Evolutionary conservation across 2,113 vertebrate genomes (phyloP).

Genomic region (Barbus barbus): DNA sequence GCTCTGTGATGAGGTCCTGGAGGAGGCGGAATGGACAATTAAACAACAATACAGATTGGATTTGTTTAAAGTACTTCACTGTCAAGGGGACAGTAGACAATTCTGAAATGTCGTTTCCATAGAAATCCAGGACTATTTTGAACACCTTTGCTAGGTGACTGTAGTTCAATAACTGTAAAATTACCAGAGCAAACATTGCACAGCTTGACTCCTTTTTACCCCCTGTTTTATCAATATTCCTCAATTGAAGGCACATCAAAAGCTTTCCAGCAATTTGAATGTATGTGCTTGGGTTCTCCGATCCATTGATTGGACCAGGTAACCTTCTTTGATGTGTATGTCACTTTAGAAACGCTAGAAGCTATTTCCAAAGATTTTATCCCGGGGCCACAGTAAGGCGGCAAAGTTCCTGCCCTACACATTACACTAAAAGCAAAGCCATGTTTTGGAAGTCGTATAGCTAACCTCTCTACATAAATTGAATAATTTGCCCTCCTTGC

Average conservation of each 20-base stretch:
- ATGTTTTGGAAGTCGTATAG: conserved; percentile 71
- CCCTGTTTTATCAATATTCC: neutral
- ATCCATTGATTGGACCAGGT: neutral
- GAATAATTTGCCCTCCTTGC: conserved; percentile 67
- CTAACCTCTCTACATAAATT: conserved; percentile 67
- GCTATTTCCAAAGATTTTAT: conserved; percentile 58
- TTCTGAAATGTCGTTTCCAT: too few species aligned
- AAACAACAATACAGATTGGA: too few species aligned
- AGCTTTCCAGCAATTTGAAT: neutral
- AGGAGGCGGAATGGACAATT: too few species aligned
- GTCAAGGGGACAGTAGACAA: too few species aligned
- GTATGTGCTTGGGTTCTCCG: neutral
- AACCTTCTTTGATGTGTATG: neutral
- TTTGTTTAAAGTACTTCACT: too few species aligned
- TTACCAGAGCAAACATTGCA: too few species aligned
- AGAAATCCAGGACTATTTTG: too few species aligned
- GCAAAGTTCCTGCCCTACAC: conserved; percentile 58
- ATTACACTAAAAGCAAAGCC: conserved; percentile 80
- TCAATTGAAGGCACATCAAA: neutral
- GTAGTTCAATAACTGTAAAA: too few species aligned
- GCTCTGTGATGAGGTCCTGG: too few species aligned
- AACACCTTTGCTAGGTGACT: too few species aligned
- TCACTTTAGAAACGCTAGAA: neutral
- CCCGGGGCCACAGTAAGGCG: conserved; percentile 11
- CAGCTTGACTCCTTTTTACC: too few species aligned